These are phyloP conservation scores for Oxygymnocypris stewartii DNA, from an alignment of 2,113 vertebrate genomes.

Conservation along the genomic window DNA sequence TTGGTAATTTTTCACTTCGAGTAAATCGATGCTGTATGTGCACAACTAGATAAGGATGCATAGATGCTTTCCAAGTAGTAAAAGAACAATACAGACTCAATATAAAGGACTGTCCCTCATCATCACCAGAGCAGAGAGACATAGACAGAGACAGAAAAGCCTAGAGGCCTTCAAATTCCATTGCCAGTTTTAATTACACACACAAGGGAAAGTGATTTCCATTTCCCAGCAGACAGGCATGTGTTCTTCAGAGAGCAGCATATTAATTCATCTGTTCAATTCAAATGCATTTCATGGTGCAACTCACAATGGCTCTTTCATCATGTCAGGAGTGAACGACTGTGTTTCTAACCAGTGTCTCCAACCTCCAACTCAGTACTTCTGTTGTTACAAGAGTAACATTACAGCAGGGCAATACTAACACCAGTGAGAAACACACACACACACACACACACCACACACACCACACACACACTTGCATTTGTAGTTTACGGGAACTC, in stretches of 20 bases:
- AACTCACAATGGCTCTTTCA: too few relatives aligned
- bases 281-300: not conserved
- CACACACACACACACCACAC: too few relatives aligned
- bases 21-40: not conserved
- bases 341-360: too few relatives aligned
- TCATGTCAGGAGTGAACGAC: too few relatives aligned
- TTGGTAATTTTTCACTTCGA: not conserved
- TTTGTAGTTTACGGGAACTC: too few relatives aligned
- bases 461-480: too few relatives aligned
- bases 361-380: too few relatives aligned
- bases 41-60: not conserved
- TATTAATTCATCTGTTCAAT: too few relatives aligned
- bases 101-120: not conserved
- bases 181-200: slow-evolving; percentile 2
- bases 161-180: not conserved
- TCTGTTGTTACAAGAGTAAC: too few relatives aligned
- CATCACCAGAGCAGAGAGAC: not conserved
- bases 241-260: slow-evolving; percentile 4
- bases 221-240: slow-evolving; percentile 13
- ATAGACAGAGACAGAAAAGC: not conserved
- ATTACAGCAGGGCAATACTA: too few relatives aligned
- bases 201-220: slow-evolving; percentile 9
- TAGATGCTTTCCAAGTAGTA: too few relatives aligned
- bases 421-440: too few relatives aligned
- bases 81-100: not conserved